Evolutionary conservation across 2,113 vertebrate genomes (phyloP).

Genomic region (Chaetodon auriga): DNA sequence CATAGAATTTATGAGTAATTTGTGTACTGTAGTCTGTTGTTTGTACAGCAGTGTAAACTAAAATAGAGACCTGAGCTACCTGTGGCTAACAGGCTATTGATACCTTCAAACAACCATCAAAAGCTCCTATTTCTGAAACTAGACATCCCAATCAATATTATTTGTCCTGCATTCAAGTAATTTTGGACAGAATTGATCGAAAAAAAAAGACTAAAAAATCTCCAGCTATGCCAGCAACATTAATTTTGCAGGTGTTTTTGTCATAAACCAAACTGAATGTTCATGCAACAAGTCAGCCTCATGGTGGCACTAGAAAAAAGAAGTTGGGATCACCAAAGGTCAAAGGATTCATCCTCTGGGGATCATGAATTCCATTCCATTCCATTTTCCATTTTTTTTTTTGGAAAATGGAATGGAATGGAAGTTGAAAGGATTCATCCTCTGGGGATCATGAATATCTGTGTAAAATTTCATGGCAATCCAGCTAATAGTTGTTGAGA

Average conservation of each 20-base stretch:
- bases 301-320: too few species aligned
- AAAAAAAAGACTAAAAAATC: not conserved
- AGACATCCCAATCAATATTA: not conserved
- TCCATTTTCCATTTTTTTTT: too few species aligned
- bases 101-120: slow-evolving; percentile 2
- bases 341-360: not conserved
- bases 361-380: too few species aligned
- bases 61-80: not conserved
- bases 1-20: not conserved
- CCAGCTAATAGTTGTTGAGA: not conserved
- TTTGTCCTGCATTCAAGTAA: not conserved
- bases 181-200: not conserved
- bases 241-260: too few species aligned
- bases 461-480: not conserved
- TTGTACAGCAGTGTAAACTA: not conserved
- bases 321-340: not conserved
- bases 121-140: not conserved
- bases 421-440: too few species aligned
- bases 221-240: not conserved
- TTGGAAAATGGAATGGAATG: too few species aligned
- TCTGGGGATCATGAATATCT: not conserved
- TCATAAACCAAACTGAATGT: too few species aligned
- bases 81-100: not conserved
- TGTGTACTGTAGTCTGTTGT: not conserved
- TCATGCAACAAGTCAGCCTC: too few species aligned